Percentiles rank a stretch among this genome's conserved stretches.
phyloP scores from a whole-genome alignment of 2,888 invertebrate genomes.

The Lucinisca nassula region DNA sequence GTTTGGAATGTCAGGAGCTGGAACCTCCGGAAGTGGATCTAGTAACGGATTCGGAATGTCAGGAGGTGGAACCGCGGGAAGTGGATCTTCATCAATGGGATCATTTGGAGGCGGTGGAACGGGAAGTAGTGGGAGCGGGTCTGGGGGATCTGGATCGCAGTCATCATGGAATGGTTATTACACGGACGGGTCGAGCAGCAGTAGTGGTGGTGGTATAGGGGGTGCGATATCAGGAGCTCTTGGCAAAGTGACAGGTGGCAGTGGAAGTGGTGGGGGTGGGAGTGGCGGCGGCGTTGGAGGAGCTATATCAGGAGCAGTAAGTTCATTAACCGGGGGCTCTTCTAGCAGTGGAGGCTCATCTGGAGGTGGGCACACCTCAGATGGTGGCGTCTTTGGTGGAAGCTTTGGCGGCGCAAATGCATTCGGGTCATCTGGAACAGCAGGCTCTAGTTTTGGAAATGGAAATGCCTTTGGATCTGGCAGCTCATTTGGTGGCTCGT shows the following conservation, averaged over 20 bases:
- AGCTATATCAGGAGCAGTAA: constrained; percentile 10
- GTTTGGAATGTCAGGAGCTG: background rate
- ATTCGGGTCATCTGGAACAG: background rate
- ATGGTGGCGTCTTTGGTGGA: background rate
- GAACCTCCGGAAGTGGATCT: background rate
- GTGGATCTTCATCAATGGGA: background rate
- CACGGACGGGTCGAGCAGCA: constrained; percentile 29
- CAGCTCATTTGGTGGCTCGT: background rate
- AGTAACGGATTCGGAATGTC: background rate
- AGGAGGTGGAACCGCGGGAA: background rate
- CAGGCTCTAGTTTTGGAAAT: constrained; percentile 26
- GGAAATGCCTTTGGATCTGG: background rate
- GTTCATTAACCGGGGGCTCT: constrained; percentile 22
- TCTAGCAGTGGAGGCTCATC: constrained; percentile 12
- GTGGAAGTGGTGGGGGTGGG: background rate
- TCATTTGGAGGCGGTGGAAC: background rate
- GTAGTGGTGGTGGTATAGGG: constrained; percentile 22
- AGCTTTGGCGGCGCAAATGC: background rate
- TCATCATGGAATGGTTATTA: constrained; percentile 52
- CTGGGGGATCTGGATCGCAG: constrained; percentile 17
- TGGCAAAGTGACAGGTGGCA: background rate
- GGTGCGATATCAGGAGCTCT: constrained; percentile 4
- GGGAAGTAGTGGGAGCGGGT: background rate
- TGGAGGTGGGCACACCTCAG: constrained; percentile 2
- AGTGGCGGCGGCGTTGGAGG: constrained; percentile 14